Conservation (phyloP, 1,140 invertebrate genomes). For the Hetaerina americana region DNA sequence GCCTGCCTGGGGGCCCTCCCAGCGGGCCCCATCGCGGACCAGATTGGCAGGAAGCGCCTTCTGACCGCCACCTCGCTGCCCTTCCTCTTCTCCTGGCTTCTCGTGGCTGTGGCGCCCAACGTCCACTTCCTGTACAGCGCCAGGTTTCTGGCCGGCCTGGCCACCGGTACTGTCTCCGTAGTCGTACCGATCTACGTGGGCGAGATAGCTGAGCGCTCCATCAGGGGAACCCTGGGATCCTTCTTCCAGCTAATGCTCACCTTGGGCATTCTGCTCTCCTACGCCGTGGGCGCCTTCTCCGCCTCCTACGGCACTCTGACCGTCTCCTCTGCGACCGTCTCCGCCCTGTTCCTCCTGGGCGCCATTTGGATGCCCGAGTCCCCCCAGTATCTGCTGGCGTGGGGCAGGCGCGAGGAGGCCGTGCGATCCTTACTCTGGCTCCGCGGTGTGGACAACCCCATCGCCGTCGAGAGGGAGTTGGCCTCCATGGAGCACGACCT, state of each 20-base stretch:
- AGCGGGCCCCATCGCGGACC: conserved; percentile 43
- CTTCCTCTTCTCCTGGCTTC: conserved; percentile 43
- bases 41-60: conserved; percentile 47
- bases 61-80: conserved; percentile 41
- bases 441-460: not conserved
- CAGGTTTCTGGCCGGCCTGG: conserved; percentile 47
- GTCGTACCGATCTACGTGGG: conserved; percentile 45
- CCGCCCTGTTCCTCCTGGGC: conserved; percentile 29
- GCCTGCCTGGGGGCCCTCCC: conserved; percentile 39
- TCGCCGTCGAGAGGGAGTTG: not conserved
- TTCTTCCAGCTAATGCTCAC: conserved; percentile 36
- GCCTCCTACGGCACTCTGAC: conserved; percentile 15
- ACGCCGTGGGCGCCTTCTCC: conserved; percentile 24
- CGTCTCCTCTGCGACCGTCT: not conserved
- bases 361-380: conserved; percentile 20
- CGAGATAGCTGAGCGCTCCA: conserved; percentile 47
- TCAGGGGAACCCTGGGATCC: conserved; percentile 44
- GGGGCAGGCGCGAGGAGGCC: conserved; percentile 24
- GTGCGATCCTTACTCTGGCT: conserved; percentile 27
- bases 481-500: not conserved
- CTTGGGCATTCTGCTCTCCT: conserved; percentile 32
- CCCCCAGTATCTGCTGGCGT: conserved; percentile 32
- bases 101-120: conserved; percentile 35
- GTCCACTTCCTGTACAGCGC: conserved; percentile 39
- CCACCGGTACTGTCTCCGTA: conserved; percentile 46